These are phyloP conservation scores for Macrobrachium rosenbergii DNA, from an alignment of 1,140 invertebrate species.

Conservation along the genomic window DNA sequence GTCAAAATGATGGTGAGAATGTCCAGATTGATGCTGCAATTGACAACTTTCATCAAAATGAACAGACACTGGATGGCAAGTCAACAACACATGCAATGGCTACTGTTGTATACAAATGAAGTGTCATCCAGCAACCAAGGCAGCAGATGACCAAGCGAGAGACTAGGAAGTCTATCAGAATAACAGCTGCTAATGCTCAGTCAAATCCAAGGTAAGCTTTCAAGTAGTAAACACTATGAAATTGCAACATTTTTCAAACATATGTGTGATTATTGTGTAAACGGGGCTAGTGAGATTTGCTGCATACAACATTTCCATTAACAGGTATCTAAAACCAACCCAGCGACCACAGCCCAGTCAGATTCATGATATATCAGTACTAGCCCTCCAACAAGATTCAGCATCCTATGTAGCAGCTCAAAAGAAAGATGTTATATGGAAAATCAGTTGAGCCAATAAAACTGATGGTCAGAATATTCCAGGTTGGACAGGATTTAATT, in stretches of 20 bases:
- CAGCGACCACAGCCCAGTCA: neutral
- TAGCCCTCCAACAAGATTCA: neutral
- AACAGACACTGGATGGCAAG: neutral
- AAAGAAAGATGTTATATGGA: neutral
- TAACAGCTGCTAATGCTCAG: neutral
- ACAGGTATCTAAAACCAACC: too few relatives aligned
- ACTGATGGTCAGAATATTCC: slow-evolving; percentile 18
- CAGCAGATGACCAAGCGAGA: neutral
- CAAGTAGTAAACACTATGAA: too few relatives aligned
- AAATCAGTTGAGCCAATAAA: neutral
- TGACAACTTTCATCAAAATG: slow-evolving; percentile 10
- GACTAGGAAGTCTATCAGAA: neutral
- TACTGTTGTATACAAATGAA: slow-evolving; percentile 2
- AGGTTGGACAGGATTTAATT: slow-evolving; percentile 18
- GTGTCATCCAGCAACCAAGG: neutral
- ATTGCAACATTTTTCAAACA: too few relatives aligned
- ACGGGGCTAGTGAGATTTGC: too few relatives aligned
- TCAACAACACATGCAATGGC: slow-evolving; percentile 7
- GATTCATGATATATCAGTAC: neutral
- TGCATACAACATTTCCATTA: too few relatives aligned
- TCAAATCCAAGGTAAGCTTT: too few relatives aligned
- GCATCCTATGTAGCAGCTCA: neutral
- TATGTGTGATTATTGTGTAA: too few relatives aligned
- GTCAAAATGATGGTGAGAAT: neutral
- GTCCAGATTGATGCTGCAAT: slow-evolving; percentile 5